These are phyloP conservation scores for Sarcophaga carnaria DNA, from an alignment of 2,888 invertebrate genomes.

Conservation along the genomic window DNA sequence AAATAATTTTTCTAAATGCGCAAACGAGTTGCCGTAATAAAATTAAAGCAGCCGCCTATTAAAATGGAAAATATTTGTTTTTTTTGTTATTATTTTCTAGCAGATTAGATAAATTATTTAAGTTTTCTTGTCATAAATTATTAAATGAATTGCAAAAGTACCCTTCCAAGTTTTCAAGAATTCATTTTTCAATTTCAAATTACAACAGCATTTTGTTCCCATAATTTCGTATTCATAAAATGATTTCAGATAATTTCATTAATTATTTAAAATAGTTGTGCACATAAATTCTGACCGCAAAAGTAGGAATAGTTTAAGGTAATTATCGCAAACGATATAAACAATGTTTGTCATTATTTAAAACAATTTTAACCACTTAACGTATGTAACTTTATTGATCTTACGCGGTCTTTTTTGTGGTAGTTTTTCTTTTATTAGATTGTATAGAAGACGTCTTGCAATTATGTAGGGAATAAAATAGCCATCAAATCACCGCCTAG, in stretches of 20 bases:
- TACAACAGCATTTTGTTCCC: slow-evolving; percentile 59
- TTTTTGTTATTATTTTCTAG: slow-evolving; percentile 15
- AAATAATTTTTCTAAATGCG: slow-evolving; percentile 1
- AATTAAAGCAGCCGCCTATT: no score
- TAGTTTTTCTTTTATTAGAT: no score
- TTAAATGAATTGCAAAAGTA: slow-evolving; percentile 26
- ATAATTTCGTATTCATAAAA: slow-evolving; percentile 37
- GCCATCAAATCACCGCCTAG: no score
- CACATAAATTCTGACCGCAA: not conserved
- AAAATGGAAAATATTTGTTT: no score
- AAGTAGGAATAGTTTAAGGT: not conserved
- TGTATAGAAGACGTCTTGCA: no score
- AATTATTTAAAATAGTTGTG: slow-evolving; percentile 29
- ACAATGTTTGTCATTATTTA: slow-evolving; percentile 12
- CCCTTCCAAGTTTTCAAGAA: not conserved
- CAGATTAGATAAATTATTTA: slow-evolving; percentile 24
- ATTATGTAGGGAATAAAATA: no score
- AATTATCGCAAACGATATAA: slow-evolving; percentile 22
- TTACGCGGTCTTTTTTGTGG: no score
- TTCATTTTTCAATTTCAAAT: slow-evolving; percentile 12
- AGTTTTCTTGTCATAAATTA: slow-evolving; percentile 37
- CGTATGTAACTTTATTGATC: not conserved
- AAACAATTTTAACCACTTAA: slow-evolving; percentile 15
- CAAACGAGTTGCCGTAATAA: not conserved
- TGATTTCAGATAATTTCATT: slow-evolving; percentile 18